Percentiles rank a stretch among this genome's conserved stretches.
These are phyloP conservation scores for Serripes groenlandicus DNA, from an alignment of 2,888 invertebrate species.

Conservation along the genomic window DNA sequence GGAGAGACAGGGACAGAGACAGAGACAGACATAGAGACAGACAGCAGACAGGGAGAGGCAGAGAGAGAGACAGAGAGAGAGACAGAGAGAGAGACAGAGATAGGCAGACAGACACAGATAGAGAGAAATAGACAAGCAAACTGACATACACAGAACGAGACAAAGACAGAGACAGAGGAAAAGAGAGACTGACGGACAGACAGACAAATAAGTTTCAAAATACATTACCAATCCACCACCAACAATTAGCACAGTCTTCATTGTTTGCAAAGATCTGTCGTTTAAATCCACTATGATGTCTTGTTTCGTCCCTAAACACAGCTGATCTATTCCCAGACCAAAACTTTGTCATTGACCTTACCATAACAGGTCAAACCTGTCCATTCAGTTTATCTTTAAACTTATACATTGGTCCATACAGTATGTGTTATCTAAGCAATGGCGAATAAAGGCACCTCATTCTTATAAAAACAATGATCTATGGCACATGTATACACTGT, in stretches of 20 bases:
- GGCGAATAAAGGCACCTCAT: no score
- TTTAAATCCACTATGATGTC: background rate
- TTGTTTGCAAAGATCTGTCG: background rate
- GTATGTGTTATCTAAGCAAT: no score
- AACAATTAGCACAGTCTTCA: conserved; percentile 63
- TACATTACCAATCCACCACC: conserved; percentile 71
- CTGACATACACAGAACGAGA: background rate
- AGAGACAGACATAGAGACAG: background rate
- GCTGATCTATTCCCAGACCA: no score
- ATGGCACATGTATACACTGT: no score
- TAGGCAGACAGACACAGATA: background rate
- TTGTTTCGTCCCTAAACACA: no score
- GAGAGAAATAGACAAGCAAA: background rate
- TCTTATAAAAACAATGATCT: no score
- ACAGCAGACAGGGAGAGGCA: background rate
- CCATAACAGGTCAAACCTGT: no score
- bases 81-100: background rate
- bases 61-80: conserved; percentile 1
- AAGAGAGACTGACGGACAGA: background rate
- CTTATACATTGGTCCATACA: no score
- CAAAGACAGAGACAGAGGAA: background rate
- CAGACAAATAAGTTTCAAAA: background rate
- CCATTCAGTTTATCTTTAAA: no score
- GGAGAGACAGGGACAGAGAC: background rate
- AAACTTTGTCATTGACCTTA: no score